These are phyloP conservation scores for Sarotherodon lohbergeri DNA, from an alignment of 2,113 vertebrate species.

Conservation along the genomic window DNA sequence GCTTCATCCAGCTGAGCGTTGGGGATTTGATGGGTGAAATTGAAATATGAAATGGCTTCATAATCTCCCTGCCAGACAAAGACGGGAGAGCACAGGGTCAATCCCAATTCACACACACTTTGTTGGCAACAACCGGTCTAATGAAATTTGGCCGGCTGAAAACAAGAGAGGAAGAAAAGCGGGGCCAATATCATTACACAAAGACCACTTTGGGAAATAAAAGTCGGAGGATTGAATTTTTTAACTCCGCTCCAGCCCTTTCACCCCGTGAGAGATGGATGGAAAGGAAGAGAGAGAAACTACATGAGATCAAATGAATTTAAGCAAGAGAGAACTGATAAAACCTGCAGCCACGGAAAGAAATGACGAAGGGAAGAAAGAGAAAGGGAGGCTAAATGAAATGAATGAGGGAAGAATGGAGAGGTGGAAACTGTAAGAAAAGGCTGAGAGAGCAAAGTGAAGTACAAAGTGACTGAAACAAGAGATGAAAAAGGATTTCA, in stretches of 20 bases:
- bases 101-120: conserved; percentile 27
- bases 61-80: conserved; percentile 56
- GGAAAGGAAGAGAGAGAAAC: neutral
- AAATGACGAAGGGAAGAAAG: neutral
- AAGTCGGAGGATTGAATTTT: conserved; percentile 17
- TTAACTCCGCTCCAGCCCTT: neutral
- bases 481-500: neutral
- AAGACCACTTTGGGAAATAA: conserved; percentile 51
- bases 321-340: neutral
- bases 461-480: neutral
- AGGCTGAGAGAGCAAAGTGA: neutral
- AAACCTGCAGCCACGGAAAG: neutral
- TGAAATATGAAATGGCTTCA: conserved; percentile 55
- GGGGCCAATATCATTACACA: neutral
- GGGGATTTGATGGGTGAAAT: conserved; percentile 52
- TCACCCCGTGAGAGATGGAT: neutral
- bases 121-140: neutral
- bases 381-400: neutral
- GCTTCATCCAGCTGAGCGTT: conserved; percentile 27
- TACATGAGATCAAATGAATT: neutral
- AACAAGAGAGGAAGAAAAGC: neutral
- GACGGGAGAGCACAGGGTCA: conserved; percentile 8
- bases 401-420: neutral
- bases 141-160: conserved; percentile 29
- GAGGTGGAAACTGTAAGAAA: neutral